A percentile compares a stretch with the other conserved stretches of the same genome.
phyloP scores from a whole-genome alignment of 2,888 invertebrate genomes.

The Teinopalpus imperialis region DNA sequence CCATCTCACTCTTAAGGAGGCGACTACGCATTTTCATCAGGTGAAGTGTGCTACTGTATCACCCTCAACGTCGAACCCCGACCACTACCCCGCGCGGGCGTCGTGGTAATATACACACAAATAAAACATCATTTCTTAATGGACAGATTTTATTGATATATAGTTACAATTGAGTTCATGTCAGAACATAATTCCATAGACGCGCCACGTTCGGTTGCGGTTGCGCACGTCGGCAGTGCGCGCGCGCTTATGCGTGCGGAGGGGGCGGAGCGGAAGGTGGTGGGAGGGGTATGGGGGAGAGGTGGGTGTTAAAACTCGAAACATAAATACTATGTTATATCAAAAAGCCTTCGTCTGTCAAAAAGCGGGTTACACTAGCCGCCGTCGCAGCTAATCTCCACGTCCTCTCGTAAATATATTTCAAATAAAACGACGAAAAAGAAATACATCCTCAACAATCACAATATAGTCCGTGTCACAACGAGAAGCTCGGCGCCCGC shows the following conservation, averaged over 20 bases:
- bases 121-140: conserved; percentile 55
- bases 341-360: conserved; percentile 61
- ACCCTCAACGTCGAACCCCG: too few relatives aligned
- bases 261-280: background rate
- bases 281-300: conserved; percentile 24
- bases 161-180: conserved; percentile 69
- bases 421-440: conserved; percentile 48
- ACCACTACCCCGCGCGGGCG: too few relatives aligned
- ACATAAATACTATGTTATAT: conserved; percentile 79
- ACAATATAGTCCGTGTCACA: conserved; percentile 59
- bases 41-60: too few relatives aligned
- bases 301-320: conserved; percentile 60
- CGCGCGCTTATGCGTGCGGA: too few relatives aligned
- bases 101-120: conserved; percentile 29
- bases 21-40: too few relatives aligned
- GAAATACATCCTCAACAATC: conserved; percentile 52
- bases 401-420: conserved; percentile 49
- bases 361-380: conserved; percentile 57
- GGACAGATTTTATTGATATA: conserved; percentile 78
- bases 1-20: too few relatives aligned
- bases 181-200: conserved; percentile 57
- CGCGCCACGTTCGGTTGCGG: conserved; percentile 1
- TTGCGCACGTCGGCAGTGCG: background rate
- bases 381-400: conserved; percentile 53
- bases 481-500: conserved; percentile 43